phyloP scores from a whole-genome alignment of 2,888 invertebrate genomes.

The Athetis lepigone region DNA sequence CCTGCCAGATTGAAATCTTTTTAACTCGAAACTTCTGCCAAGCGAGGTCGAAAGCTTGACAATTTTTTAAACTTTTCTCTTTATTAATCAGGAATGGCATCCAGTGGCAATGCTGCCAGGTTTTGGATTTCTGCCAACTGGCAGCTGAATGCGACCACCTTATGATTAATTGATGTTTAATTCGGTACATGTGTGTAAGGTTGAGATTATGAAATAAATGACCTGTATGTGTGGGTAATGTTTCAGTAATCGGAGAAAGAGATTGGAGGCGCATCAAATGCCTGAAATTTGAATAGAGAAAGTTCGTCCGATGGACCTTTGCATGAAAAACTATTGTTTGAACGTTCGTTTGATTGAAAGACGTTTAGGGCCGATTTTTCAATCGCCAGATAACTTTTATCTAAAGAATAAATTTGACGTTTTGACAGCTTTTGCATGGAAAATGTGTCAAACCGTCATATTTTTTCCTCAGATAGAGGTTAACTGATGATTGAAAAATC shows the following conservation, averaged over 20 bases:
- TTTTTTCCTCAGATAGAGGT: no score
- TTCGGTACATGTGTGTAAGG: slow-evolving; percentile 40
- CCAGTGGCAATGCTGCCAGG: slow-evolving; percentile 45
- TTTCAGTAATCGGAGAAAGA: neutral
- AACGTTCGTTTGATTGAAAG: no score
- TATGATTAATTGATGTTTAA: slow-evolving; percentile 63
- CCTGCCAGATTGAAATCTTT: slow-evolving; percentile 43
- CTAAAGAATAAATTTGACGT: no score
- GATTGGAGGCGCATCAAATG: no score
- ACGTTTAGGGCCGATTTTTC: no score
- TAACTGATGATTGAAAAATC: no score
- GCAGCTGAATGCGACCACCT: slow-evolving; percentile 54
- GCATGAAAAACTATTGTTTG: no score
- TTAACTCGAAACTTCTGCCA: slow-evolving; percentile 20
- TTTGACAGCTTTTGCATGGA: no score
- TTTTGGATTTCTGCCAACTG: slow-evolving; percentile 61
- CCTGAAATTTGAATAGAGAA: no score
- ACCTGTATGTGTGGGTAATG: slow-evolving; percentile 2
- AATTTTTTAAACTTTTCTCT: slow-evolving; percentile 44
- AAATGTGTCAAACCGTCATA: no score
- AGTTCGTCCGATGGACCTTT: no score
- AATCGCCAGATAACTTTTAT: no score
- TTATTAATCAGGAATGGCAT: slow-evolving; percentile 53
- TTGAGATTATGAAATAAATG: slow-evolving; percentile 12
- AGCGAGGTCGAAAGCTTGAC: slow-evolving; percentile 25